Percentiles rank a stretch among this genome's conserved stretches.
Evolutionary conservation across 2,113 vertebrate genomes (phyloP).

Genomic region (Sturnira hondurensis): DNA sequence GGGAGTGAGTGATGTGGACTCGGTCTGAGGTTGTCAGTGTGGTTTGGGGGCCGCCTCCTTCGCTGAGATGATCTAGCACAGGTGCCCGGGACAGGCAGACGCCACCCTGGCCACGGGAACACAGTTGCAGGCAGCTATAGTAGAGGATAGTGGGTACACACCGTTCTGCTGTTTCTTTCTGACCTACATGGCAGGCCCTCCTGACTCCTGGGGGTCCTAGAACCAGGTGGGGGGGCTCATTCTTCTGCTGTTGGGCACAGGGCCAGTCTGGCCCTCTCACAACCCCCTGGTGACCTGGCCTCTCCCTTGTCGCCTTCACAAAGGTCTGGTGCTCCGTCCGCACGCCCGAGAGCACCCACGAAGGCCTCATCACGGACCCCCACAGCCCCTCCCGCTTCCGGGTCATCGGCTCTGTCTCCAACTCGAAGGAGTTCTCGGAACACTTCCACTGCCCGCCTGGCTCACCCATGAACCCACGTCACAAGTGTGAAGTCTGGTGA

Average conservation of each 20-base stretch:
- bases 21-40: neutral
- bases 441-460: constrained; percentile 89
- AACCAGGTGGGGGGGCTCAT: neutral
- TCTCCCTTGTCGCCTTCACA: rapidly evolving
- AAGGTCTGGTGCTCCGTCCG: constrained; percentile 97
- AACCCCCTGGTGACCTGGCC: neutral
- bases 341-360: constrained; percentile 94
- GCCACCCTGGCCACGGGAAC: neutral
- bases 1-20: neutral
- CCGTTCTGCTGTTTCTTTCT: neutral
- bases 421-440: constrained; percentile 91
- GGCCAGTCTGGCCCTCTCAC: neutral
- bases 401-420: constrained; percentile 94
- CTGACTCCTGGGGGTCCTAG: neutral
- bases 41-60: neutral
- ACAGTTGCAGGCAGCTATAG: rapidly evolving
- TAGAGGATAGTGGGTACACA: neutral
- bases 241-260: rapidly evolving
- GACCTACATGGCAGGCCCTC: no score
- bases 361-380: constrained; percentile 94
- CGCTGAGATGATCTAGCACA: neutral
- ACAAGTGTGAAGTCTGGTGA: constrained; percentile 98
- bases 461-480: constrained; percentile 92
- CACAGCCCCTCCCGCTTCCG: constrained; percentile 96
- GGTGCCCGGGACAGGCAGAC: neutral